phyloP scores from a whole-genome alignment of 1,140 invertebrate species.

The Drosophila bocki region DNA sequence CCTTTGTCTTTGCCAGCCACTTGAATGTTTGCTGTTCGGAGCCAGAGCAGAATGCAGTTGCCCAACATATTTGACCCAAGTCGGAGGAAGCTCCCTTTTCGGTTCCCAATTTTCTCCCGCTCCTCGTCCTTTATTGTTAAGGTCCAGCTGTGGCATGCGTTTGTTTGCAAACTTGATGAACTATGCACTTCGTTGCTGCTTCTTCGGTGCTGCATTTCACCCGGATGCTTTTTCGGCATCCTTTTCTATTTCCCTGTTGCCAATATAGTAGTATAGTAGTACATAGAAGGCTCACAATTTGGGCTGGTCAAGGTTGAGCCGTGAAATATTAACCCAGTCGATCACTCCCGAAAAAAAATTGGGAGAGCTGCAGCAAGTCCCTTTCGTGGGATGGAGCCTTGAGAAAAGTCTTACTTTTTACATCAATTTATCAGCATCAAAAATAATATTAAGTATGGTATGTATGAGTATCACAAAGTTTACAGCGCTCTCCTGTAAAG shows the following conservation, averaged over 20 bases:
- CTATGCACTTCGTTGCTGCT: constrained; percentile 41
- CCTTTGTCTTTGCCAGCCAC: constrained; percentile 21
- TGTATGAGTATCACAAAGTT: too few species aligned
- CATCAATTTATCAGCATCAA: neutral
- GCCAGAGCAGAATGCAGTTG: constrained; percentile 45
- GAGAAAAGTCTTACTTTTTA: neutral
- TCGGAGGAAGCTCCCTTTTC: neutral
- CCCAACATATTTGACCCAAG: constrained; percentile 49
- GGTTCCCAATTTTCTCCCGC: neutral
- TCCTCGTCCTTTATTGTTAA: constrained; percentile 8
- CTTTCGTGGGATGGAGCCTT: neutral
- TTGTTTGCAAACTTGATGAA: constrained; percentile 77
- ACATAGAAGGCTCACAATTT: constrained; percentile 10
- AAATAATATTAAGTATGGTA: neutral
- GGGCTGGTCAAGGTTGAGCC: constrained; percentile 19
- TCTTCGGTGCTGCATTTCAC: neutral
- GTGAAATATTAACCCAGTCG: constrained; percentile 38
- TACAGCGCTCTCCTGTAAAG: too few species aligned
- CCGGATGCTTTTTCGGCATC: neutral
- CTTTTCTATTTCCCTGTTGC: neutral
- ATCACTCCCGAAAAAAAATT: constrained; percentile 4
- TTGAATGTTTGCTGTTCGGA: constrained; percentile 33
- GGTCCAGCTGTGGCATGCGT: constrained; percentile 57
- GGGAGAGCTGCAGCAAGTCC: neutral
- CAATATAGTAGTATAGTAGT: constrained; percentile 10